Percentiles rank a stretch among this genome's conserved stretches.
Conservation (phyloP, 2,888 invertebrate species). For the Drosophila putrida region DNA sequence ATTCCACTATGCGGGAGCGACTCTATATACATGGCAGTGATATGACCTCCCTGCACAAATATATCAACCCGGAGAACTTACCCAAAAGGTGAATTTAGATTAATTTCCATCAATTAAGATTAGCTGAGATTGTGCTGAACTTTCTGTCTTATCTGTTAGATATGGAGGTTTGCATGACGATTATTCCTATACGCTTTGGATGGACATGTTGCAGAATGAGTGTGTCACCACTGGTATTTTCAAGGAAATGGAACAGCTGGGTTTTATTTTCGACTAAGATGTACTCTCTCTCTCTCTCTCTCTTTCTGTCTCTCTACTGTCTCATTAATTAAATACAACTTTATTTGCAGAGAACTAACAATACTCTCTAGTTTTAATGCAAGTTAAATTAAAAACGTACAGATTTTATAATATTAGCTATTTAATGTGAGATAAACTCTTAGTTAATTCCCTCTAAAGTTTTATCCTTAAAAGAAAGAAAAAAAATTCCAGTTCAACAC, state of each 20-base stretch:
- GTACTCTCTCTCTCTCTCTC: not conserved
- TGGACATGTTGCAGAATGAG: constrained; percentile 87
- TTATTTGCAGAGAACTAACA: not conserved
- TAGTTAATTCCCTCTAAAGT: too few relatives aligned
- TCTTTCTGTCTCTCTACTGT: not conserved
- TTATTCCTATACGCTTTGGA: constrained; percentile 91
- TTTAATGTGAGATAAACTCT: too few relatives aligned
- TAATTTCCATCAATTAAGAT: too few relatives aligned
- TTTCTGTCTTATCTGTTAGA: constrained; percentile 42
- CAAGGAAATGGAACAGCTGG: constrained; percentile 88
- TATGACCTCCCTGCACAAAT: constrained; percentile 90
- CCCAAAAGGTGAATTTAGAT: constrained; percentile 86
- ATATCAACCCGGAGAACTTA: constrained; percentile 89
- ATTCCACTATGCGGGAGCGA: constrained; percentile 88
- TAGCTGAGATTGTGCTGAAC: not conserved
- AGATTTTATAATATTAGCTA: too few relatives aligned
- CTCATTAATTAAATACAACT: not conserved
- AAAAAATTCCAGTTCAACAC: not conserved
- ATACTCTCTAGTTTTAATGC: not conserved
- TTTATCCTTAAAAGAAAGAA: too few relatives aligned
- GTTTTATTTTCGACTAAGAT: constrained; percentile 86
- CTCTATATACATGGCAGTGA: constrained; percentile 89
- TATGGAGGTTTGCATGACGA: constrained; percentile 88
- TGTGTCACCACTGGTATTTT: constrained; percentile 86
- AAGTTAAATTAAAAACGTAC: not conserved